Percentiles rank a stretch among this genome's conserved stretches.
Evolutionary conservation across 2,888 invertebrate species (phyloP).

Genomic region (Automeris io): DNA sequence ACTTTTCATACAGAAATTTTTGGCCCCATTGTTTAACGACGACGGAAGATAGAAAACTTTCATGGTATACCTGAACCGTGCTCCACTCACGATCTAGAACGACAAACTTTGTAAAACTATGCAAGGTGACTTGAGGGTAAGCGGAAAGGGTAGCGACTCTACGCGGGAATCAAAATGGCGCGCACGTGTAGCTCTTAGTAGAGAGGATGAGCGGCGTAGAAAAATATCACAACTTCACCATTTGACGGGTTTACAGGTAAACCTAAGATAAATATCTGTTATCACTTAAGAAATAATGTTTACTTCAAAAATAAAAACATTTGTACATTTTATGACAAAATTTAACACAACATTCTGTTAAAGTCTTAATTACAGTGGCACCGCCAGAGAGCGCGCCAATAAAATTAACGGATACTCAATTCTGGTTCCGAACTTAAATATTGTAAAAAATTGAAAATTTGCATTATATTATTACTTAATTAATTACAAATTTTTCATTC

Average conservation of each 20-base stretch:
- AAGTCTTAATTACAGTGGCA: conserved; percentile 60
- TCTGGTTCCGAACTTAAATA: conserved; percentile 68
- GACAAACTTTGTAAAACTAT: conserved; percentile 4
- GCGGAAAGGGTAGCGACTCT: conserved; percentile 5
- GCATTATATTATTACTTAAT: conserved; percentile 68
- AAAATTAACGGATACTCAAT: conserved; percentile 62
- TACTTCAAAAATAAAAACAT: conserved; percentile 74
- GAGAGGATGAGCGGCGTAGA: conserved; percentile 35
- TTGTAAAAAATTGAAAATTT: conserved; percentile 64
- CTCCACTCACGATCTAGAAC: background rate
- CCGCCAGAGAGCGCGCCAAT: conserved; percentile 46
- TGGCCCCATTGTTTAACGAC: too few species aligned
- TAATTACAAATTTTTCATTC: conserved; percentile 77
- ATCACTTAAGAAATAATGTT: conserved; percentile 69
- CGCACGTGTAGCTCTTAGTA: conserved; percentile 13
- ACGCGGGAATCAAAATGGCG: conserved; percentile 7
- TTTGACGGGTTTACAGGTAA: conserved; percentile 56
- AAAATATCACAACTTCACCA: conserved; percentile 76
- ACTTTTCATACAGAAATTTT: too few species aligned
- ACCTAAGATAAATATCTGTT: conserved; percentile 70
- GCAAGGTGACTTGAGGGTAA: background rate
- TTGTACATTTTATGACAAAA: conserved; percentile 77
- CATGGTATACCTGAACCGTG: background rate
- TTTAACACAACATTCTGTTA: conserved; percentile 73
- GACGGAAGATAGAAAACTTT: too few species aligned